phyloP scores from a whole-genome alignment of 2,797 vertebrate species.

The Gallinago stenura region DNA sequence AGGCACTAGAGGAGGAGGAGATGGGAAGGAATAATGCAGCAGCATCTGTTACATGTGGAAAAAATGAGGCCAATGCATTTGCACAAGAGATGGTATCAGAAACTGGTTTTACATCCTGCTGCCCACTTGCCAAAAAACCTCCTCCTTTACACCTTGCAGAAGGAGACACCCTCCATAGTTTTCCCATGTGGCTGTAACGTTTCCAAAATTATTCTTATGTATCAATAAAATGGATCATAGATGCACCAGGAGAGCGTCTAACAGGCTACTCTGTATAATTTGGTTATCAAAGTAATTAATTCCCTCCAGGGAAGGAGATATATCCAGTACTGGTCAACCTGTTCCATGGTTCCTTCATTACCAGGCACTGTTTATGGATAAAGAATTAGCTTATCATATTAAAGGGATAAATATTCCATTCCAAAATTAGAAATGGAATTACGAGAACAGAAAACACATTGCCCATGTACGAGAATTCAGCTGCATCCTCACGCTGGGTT shows the following conservation, averaged over 20 bases:
- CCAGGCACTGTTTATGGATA: background rate
- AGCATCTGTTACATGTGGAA: background rate
- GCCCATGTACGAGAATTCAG: background rate
- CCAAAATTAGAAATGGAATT: slow-evolving; percentile 1
- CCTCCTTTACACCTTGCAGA: background rate
- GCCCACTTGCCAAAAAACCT: background rate
- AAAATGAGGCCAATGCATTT: background rate
- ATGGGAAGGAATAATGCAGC: background rate
- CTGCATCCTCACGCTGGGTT: background rate
- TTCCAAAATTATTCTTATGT: background rate
- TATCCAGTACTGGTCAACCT: background rate
- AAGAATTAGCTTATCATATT: background rate
- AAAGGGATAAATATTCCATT: background rate
- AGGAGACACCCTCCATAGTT: background rate
- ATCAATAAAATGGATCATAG: background rate
- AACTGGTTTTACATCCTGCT: background rate
- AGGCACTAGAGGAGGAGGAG: background rate
- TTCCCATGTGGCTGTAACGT: background rate
- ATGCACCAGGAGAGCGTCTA: background rate
- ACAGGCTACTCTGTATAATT: background rate
- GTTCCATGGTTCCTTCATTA: background rate
- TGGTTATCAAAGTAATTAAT: background rate
- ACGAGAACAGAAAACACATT: background rate
- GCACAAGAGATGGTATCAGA: background rate
- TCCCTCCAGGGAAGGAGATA: background rate